Evolutionary conservation across 2,888 invertebrate genomes (phyloP).

Genomic region (Sminthurides aquaticus): DNA sequence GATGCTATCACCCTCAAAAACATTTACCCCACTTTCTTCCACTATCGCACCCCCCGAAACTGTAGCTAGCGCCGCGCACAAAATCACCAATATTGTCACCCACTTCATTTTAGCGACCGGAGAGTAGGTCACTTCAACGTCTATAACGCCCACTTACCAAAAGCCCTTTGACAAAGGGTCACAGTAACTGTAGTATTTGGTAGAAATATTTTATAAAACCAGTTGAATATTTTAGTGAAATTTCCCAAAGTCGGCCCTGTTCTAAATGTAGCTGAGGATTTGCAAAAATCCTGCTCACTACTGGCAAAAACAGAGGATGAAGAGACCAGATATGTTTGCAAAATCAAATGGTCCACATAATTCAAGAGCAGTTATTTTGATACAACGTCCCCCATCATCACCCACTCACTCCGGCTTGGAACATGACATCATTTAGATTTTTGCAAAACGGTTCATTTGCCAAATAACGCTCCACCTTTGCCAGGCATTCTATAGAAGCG

Average conservation of each 20-base stretch:
- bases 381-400: not conserved
- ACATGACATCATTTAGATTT: not conserved
- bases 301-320: too few species aligned
- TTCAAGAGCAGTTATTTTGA: not conserved
- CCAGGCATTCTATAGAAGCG: too few species aligned
- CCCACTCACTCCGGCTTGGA: not conserved
- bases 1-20: not conserved
- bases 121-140: too few species aligned
- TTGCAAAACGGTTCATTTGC: not conserved
- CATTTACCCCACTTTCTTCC: not conserved
- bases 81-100: not conserved
- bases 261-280: too few species aligned
- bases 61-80: not conserved
- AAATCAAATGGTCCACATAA: not conserved
- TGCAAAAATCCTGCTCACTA: too few species aligned
- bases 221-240: too few species aligned
- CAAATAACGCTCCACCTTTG: not conserved
- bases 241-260: too few species aligned
- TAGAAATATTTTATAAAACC: too few species aligned
- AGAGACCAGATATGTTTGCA: not conserved
- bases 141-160: too few species aligned
- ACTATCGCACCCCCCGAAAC: not conserved
- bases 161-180: too few species aligned
- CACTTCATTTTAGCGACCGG: not conserved
- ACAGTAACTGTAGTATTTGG: too few species aligned